Base-by-base conservation (phyloP, 2,797 vertebrate species). In the Crocodylus rhombifer region DNA sequence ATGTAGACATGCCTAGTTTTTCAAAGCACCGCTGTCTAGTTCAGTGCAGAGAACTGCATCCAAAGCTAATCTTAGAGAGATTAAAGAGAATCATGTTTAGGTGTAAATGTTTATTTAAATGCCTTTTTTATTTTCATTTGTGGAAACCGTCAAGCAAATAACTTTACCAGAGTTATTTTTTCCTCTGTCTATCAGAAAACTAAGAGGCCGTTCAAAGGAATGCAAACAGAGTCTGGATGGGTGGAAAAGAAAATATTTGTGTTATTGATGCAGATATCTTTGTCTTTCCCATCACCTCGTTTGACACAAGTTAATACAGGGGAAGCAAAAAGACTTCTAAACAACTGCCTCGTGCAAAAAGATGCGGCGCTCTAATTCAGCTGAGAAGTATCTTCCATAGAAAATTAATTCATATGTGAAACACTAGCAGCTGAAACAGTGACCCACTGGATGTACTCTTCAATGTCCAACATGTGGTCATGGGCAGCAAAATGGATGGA, bases 71-170 rank as follows among this genome's bases (percentile, higher is more conserved):
- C 60, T 74, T 78, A 77, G 80, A 74, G 90, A 92, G 73, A 95
- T 94, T 94, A 96, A 88, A 84, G 74, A 36, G 92, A 92, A 95
- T 89, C 56, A 91, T 57, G 78, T 83, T 93, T 91, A 86, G 78
- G 33, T 71, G 11, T 82, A 93, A 95, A 95, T 30, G 86, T 77
- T 96, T 90, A 94, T 87, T 91, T 95, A 93, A 88, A 87, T 93
- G 77, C 33, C 67, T 79, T 87, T 73, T 42, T 14, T 28, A 63
- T 87, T 82, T 81, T 93, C 23, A 69, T 93, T 89, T 95, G 77
- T 80, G 89, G 60, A 75, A 25, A 30, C 25, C 85, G 91, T 82
- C 81, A 78, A 88, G 64, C n/a, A 82, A 94, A 88, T 15, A 86
- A 83, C 87, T 91, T 77, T 76, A 62, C 20, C 67, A 79, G 87